Evolutionary conservation across 2,888 invertebrate genomes (phyloP).

Genomic region (Phyllotreta cruciferae): DNA sequence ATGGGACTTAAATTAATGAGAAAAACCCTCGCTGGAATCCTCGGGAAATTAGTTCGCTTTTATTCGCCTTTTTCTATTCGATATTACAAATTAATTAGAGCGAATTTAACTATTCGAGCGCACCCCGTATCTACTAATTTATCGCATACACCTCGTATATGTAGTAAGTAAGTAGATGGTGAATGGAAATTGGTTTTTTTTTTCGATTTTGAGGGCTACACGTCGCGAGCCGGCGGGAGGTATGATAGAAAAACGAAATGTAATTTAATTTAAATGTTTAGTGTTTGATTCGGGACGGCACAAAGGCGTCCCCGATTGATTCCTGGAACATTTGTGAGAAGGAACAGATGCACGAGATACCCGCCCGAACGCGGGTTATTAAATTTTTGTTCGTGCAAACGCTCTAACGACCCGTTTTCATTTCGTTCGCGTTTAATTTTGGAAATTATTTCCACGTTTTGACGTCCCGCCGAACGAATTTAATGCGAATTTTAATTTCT

Average conservation of each 20-base stretch:
- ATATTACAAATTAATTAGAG: too few species aligned
- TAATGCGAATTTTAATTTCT: too few species aligned
- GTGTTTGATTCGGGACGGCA: conserved; percentile 45
- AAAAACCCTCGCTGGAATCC: conserved; percentile 9
- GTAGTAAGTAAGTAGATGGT: too few species aligned
- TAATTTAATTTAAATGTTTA: conserved; percentile 50
- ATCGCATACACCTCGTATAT: too few species aligned
- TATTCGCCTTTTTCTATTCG: too few species aligned
- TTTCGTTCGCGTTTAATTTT: conserved; percentile 8
- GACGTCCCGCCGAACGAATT: neutral
- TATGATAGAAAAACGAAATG: conserved; percentile 47
- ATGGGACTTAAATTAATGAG: conserved; percentile 29
- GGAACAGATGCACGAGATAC: conserved; percentile 48
- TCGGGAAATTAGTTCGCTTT: too few species aligned
- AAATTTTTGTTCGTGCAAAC: conserved; percentile 27
- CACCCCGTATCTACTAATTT: too few species aligned
- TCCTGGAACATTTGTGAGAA: conserved; percentile 47
- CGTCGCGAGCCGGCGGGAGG: conserved; percentile 48
- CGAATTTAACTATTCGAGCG: too few species aligned
- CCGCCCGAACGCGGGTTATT: conserved; percentile 21
- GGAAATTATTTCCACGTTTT: conserved; percentile 8
- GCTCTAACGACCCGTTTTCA: conserved; percentile 7
- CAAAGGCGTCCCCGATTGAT: conserved; percentile 42
- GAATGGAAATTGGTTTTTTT: too few species aligned
- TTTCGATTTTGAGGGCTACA: too few species aligned